Evolutionary conservation across 2,797 vertebrate species (phyloP), one percentile per base, ranked within the genome.

Genomic region (Hyperoplus lanceolatus): DNA sequence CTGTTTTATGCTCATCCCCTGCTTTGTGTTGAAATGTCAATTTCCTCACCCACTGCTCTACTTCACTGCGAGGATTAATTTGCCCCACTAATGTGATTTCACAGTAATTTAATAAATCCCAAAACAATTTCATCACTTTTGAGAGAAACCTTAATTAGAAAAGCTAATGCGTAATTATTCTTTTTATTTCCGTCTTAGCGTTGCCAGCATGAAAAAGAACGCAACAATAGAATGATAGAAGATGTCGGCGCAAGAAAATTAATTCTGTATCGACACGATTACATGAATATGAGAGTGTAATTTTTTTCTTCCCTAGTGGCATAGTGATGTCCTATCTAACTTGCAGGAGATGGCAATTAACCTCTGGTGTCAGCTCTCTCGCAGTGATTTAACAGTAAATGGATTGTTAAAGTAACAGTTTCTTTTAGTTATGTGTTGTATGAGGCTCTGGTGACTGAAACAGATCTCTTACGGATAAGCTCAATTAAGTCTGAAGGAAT

Each of bases 71-170:
- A 75, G 73, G 85, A 90, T 90, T 92, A 85, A 91, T 89, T 86
- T 73, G 61, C 74, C 61, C 18, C 59, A 10, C 58, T 86, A 87
- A 90, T 90, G 90, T 87, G 67, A 91, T 90, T 89, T 84, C 75
- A 83, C 69, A 82, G 74, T 87, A 65, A 88, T 90, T 87, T 75
- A 86, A 90, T 92, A 83, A 86, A 89, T 88, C 84, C 59, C 63
- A 41, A 8, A 45, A 82, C 89, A 77, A 76, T 64, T 36, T 53
- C 68, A 81, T 81, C 73, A 91, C 88, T 84, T 85, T 70, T 78
- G 83, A 90, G 79, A 85, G 73, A 60, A 76, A 71, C 55, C 70
- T 84, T 89, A 90, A 93, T 92, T 86, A 89, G 73, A 82, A 84
- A 76, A 5, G 3, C 39, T 83, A 81, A 88, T 75, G 73, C 55